These are phyloP conservation scores for Asbolus verrucosus DNA, from an alignment of 1,140 invertebrate species.

Conservation along the genomic window DNA sequence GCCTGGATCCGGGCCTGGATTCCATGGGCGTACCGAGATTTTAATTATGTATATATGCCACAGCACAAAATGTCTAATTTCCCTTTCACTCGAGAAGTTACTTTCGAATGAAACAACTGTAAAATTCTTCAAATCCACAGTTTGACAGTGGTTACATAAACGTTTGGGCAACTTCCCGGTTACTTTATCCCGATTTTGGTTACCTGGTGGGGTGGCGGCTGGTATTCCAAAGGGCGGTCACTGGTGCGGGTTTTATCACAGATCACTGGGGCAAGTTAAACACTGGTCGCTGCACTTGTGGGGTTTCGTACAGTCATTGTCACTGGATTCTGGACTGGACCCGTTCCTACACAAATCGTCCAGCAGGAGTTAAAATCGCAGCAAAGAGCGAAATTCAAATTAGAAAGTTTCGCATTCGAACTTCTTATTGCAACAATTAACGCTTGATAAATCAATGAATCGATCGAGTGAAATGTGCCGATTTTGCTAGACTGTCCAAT, in stretches of 20 bases:
- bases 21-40: background rate
- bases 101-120: slow-evolving; percentile 29
- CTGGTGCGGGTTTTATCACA: slow-evolving; percentile 3
- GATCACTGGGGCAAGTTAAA: slow-evolving; percentile 7
- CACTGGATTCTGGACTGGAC: slow-evolving; percentile 26
- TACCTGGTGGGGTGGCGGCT: background rate
- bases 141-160: slow-evolving; percentile 25
- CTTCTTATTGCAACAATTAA: slow-evolving; percentile 25
- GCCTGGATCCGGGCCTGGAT: background rate
- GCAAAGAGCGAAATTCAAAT: slow-evolving; percentile 31
- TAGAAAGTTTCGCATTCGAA: slow-evolving; percentile 34
- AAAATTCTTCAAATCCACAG: slow-evolving; percentile 3
- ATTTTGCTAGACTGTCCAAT: slow-evolving; percentile 20
- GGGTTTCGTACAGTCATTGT: slow-evolving; percentile 14
- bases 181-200: background rate
- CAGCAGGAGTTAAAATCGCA: slow-evolving; percentile 12
- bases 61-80: slow-evolving; percentile 21
- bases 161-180: background rate
- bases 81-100: slow-evolving; percentile 16
- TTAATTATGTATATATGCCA: slow-evolving; percentile 33
- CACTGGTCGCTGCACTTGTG: background rate
- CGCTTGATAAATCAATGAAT: slow-evolving; percentile 23
- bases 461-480: slow-evolving; percentile 15
- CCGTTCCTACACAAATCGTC: slow-evolving; percentile 38
- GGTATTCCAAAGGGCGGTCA: slow-evolving; percentile 1